These are phyloP conservation scores for Hippopotamus amphibius DNA, from an alignment of 2,113 vertebrate genomes.

Conservation along the genomic window DNA sequence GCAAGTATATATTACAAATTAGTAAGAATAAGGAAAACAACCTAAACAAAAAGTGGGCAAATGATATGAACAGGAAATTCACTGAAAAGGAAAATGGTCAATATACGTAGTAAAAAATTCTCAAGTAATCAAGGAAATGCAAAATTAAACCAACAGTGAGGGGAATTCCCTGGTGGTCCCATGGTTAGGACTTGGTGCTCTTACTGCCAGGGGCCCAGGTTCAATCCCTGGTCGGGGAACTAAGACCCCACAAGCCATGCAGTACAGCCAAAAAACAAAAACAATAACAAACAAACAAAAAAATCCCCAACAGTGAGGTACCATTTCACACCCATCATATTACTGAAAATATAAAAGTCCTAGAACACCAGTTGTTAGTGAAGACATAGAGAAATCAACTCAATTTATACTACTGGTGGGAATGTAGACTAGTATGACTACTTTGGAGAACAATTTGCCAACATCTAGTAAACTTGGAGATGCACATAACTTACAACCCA, in stretches of 20 bases:
- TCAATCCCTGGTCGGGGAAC: no score
- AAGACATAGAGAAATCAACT: background rate
- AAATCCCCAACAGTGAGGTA: background rate
- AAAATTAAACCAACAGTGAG: background rate
- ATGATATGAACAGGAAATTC: background rate
- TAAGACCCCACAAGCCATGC: no score
- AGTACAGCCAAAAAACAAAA: no score
- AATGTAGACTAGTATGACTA: background rate
- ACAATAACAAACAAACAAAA: no score
- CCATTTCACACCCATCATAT: background rate
- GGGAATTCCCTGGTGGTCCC: no score
- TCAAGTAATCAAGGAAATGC: background rate
- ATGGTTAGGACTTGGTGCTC: no score
- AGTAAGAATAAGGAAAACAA: background rate
- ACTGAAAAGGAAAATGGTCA: background rate
- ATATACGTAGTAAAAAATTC: background rate
- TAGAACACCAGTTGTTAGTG: background rate
- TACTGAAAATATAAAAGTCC: background rate
- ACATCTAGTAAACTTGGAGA: background rate
- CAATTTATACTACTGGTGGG: background rate
- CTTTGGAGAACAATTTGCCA: background rate
- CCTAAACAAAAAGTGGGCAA: background rate
- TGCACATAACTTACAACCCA: background rate
- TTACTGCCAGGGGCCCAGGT: no score
- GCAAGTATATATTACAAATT: background rate